These are phyloP conservation scores for Micropoecilia bifurca DNA, from an alignment of 2,797 vertebrate species.

Conservation along the genomic window DNA sequence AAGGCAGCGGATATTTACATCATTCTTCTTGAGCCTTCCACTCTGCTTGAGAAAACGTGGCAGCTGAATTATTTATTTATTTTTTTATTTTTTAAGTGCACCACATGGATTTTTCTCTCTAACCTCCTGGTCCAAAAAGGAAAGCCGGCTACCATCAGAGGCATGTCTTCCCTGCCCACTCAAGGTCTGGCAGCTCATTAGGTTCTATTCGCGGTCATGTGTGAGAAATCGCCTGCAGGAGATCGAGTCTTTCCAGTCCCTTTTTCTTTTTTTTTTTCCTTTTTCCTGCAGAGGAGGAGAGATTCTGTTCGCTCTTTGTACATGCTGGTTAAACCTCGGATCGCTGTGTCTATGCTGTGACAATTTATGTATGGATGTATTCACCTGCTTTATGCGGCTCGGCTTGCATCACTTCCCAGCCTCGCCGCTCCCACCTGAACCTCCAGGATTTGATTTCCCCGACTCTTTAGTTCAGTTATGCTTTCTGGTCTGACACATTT, in stretches of 20 bases:
- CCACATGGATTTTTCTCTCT: slow-evolving; percentile 19
- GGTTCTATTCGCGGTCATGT: slow-evolving; percentile 52
- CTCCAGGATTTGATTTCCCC: slow-evolving; percentile 17
- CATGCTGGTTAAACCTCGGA: slow-evolving; percentile 18
- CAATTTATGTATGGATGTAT: slow-evolving; percentile 28
- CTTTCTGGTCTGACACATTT: slow-evolving; percentile 19
- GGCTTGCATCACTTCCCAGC: slow-evolving; percentile 25
- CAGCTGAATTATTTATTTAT: not conserved
- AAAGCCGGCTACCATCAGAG: slow-evolving; percentile 39
- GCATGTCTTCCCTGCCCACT: slow-evolving; percentile 60
- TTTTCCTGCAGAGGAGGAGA: slow-evolving; percentile 13
- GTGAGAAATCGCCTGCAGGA: slow-evolving; percentile 56
- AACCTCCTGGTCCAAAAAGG: slow-evolving; percentile 29
- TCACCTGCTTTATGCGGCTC: slow-evolving; percentile 27
- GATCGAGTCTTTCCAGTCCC: slow-evolving; percentile 22
- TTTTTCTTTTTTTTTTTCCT: slow-evolving; percentile 9
- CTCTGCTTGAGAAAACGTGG: not conserved
- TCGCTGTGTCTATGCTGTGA: slow-evolving; percentile 18
- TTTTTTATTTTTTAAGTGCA: not conserved
- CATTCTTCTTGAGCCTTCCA: not conserved
- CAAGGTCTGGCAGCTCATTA: slow-evolving; percentile 71
- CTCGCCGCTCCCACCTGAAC: slow-evolving; percentile 14
- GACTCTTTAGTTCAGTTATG: slow-evolving; percentile 9
- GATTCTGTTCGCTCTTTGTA: slow-evolving; percentile 20
- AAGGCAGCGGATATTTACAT: slow-evolving; percentile 1